phyloP scores from a whole-genome alignment of 2,797 vertebrate genomes.

The Dipus sagitta region DNA sequence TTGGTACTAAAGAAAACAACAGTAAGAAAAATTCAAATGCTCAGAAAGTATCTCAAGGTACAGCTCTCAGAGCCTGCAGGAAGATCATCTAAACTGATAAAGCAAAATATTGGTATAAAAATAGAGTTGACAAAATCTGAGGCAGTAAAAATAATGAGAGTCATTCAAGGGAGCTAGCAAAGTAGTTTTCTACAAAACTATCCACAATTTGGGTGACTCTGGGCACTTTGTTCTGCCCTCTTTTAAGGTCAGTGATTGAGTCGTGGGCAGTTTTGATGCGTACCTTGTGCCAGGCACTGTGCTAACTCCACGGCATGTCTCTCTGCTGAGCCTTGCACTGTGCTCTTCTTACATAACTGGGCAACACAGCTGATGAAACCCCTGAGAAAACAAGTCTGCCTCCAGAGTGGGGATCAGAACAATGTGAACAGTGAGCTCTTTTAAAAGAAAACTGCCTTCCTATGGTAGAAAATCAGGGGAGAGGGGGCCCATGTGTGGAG shows the following conservation, averaged over 20 bases:
- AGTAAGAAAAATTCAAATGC: conserved; percentile 21
- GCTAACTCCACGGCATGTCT: background rate
- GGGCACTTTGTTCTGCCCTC: background rate
- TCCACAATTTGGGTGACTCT: background rate
- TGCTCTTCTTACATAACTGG: background rate
- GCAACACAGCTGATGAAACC: conserved; percentile 37
- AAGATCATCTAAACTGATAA: background rate
- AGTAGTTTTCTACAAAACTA: background rate
- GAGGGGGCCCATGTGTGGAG: conserved; percentile 35
- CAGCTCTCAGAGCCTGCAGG: background rate
- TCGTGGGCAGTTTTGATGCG: background rate
- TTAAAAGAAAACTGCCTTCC: conserved; percentile 68
- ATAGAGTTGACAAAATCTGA: conserved; percentile 4
- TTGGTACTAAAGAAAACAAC: conserved; percentile 22
- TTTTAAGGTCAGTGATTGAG: background rate
- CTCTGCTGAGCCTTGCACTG: background rate
- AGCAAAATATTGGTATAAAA: conserved; percentile 21
- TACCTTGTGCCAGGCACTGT: background rate
- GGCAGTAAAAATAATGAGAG: background rate
- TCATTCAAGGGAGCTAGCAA: background rate
- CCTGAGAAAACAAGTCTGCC: conserved; percentile 68
- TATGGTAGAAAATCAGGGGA: conserved; percentile 52
- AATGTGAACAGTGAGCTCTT: conserved; percentile 76
- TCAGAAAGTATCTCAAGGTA: background rate
- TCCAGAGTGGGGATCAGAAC: conserved; percentile 59